Evolutionary conservation across 1,140 invertebrate genomes (phyloP).

Genomic region (Nasonia longicornis): DNA sequence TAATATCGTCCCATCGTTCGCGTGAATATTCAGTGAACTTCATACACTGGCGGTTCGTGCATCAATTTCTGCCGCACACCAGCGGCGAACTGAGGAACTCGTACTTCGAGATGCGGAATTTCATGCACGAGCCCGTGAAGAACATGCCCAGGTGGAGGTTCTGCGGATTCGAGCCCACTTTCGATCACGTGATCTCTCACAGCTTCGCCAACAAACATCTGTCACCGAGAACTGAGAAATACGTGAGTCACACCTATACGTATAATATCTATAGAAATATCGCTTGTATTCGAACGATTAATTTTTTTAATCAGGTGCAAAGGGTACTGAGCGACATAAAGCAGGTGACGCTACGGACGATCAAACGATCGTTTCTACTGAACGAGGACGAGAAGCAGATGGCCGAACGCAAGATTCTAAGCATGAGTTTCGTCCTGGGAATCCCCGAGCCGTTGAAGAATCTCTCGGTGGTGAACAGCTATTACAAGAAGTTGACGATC

Average conservation of each 20-base stretch:
- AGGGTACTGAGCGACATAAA: slow-evolving; percentile 23
- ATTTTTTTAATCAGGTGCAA: neutral
- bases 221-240: neutral
- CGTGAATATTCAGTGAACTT: slow-evolving; percentile 20
- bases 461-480: neutral
- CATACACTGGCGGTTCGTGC: slow-evolving; percentile 32
- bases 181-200: slow-evolving; percentile 19
- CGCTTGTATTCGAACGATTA: neutral
- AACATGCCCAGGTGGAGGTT: slow-evolving; percentile 26
- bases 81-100: slow-evolving; percentile 1
- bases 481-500: slow-evolving; percentile 31
- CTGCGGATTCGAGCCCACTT: slow-evolving; percentile 27
- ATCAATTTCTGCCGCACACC: slow-evolving; percentile 19
- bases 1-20: neutral
- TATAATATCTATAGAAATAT: neutral
- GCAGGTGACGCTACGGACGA: neutral
- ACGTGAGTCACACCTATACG: neutral
- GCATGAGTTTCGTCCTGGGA: slow-evolving; percentile 25
- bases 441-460: slow-evolving; percentile 20
- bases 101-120: slow-evolving; percentile 5
- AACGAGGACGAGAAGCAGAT: slow-evolving; percentile 11
- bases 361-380: slow-evolving; percentile 15
- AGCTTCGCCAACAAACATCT: slow-evolving; percentile 10
- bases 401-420: neutral
- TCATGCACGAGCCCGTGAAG: slow-evolving; percentile 7